These are phyloP conservation scores for Pachymerium ferrugineum DNA, from an alignment of 2,888 invertebrate species.

Conservation along the genomic window DNA sequence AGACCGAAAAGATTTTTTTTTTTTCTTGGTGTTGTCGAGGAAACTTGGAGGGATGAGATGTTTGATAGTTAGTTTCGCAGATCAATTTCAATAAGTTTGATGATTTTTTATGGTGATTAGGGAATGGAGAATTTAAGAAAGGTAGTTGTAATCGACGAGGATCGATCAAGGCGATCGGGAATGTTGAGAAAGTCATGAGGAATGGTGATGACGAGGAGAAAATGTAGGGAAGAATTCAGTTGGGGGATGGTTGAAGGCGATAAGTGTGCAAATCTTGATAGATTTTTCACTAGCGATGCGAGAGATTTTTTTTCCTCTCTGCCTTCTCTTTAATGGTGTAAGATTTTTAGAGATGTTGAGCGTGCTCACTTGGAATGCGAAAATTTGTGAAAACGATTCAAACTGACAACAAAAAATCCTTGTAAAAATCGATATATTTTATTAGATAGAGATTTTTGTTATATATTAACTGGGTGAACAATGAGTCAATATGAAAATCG, in stretches of 20 bases:
- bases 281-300: conserved; percentile 19
- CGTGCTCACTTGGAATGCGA: not conserved
- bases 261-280: conserved; percentile 25
- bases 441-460: too few species aligned
- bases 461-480: too few species aligned
- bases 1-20: not conserved
- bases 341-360: not conserved
- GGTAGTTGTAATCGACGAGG: not conserved
- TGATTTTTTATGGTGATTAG: not conserved
- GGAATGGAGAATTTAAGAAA: not conserved
- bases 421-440: too few species aligned
- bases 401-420: too few species aligned
- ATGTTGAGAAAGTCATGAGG: conserved; percentile 23
- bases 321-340: not conserved
- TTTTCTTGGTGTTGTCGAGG: not conserved
- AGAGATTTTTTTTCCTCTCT: not conserved
- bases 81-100: not conserved
- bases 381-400: not conserved
- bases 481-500: too few species aligned
- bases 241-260: conserved; percentile 15
- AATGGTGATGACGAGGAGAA: conserved; percentile 27
- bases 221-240: conserved; percentile 24
- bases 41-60: not conserved
- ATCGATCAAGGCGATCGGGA: conserved; percentile 24
- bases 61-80: not conserved